Base-by-base conservation (phyloP, 2,888 invertebrate genomes). In the Cheilosia urbana region DNA sequence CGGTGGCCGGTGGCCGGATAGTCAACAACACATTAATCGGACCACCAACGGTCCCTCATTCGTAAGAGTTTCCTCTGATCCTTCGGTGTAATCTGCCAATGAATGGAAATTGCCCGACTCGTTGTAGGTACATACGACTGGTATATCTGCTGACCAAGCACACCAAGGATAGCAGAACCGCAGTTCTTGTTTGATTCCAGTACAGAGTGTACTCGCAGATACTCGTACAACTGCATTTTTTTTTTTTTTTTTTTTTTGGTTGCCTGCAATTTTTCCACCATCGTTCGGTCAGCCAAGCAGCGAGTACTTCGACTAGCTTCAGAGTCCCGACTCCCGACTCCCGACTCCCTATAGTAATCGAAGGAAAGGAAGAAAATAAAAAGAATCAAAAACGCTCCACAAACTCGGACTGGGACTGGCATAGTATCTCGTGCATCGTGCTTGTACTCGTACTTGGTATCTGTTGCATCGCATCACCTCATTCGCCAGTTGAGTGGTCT, bases 391-490 rank as follows among this genome's bases (percentile, higher is more conserved):
- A 47, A 45, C 27, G 60, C 37, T 63, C 55, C 75, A 75, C 65
- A 37, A 75, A 75, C 57, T 72, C 45, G 17, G 30, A 65, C 49
- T 80, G 24, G 15, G 24, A 79, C 21, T 65, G 55, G 40, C 11
- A 21, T 5, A 15, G 13, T 24, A 19, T 49, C 49, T 49, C 21
- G 13, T 21, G 17, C 5, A 21, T 49, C 21, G 13, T 21, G 17
- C 5, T 51, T 24, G 58, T 72, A 63, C 24, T 40, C 40, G 47
- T 53, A 49, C 17, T 49, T 66, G 27, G 68, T 72, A 83, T 81
- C 85, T 85, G 85, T 85, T 85, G 85, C 81, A 77, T 81, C 40
- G 58, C 62, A 72, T 80, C 60, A 51, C 65, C 58, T 65, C 45
- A 57, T 62, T 62, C 34, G 53, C 47, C 34, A 58, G 40, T 37